phyloP scores from a whole-genome alignment of 2,797 vertebrate species.

The Leptodactylus fallax region DNA sequence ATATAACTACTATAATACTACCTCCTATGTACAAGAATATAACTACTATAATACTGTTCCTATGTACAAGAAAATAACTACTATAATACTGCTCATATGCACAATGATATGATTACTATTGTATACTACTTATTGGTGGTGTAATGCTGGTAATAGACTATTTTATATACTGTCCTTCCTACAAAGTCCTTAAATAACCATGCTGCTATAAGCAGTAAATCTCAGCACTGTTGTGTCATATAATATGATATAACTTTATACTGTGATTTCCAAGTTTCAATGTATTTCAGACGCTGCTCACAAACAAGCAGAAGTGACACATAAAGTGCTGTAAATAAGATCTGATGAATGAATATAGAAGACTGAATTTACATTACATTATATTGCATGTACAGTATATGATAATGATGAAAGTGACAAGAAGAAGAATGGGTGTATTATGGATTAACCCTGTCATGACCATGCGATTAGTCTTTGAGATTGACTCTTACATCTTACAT shows the following conservation, averaged over 20 bases:
- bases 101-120: too few species aligned
- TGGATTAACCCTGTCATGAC: neutral
- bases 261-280: neutral
- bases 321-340: neutral
- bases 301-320: neutral
- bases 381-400: neutral
- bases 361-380: neutral
- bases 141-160: too few species aligned
- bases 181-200: neutral
- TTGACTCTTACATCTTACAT: neutral
- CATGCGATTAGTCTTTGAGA: neutral
- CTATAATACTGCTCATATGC: neutral
- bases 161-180: neutral
- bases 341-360: neutral
- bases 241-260: neutral
- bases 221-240: neutral
- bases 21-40: neutral
- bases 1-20: conserved; percentile 3
- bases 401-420: too few species aligned
- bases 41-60: neutral
- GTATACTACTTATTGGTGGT: too few species aligned
- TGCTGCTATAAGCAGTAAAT: neutral
- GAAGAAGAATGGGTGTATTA: neutral
- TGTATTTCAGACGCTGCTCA: neutral
- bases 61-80: neutral